Base-by-base conservation (phyloP, 2,888 invertebrate species). In the Yponomeuta cagnagella region DNA sequence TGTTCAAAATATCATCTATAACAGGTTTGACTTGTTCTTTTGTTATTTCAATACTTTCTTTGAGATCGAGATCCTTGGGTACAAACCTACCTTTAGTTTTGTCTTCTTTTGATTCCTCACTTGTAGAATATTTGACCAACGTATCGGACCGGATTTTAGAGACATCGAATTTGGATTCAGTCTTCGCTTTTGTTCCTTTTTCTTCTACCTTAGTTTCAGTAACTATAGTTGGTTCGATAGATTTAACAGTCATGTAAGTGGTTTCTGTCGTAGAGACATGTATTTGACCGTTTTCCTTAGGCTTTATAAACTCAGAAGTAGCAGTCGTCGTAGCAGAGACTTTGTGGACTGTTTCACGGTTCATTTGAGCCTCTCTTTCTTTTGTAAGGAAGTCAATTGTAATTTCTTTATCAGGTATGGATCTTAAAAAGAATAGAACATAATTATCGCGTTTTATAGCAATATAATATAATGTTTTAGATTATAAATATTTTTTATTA, bases 11-110 rank as follows among this genome's bases (percentile, higher is more conserved):
- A 63, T 92, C 90, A 72, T 92, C 91, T 73, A 90, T 90, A 1
- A 91, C 83, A 68, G 89, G 86, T 75, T 90, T 87, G 0, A 90
- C 85, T 76, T 90, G 85, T 74, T 91, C 90, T 78, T 88, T 91
- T 12, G 88, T 88, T 68, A 89, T 86, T 77, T 88, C 87, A 30
- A 84, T 74, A 48, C 79, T 74, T 77, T 88, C 87, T 66, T 78
- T 74, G 10, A 88, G 76, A 72, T 79, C 77, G 67, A 86, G 76
- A 37, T 86, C 83, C 78, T 83, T 85, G 2, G 84, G 81, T 2
- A 79, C 73, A 76, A 79, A 78, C 70, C 78, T 85, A 23, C 30
- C 30, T 74, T 85, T 86, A 0, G 73, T 66, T 30, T 67, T 58
- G 63, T 81, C 79, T 12, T 82, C 82, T 58, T 80, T 72, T 68